A percentile compares a stretch with the other conserved stretches of the same genome.
phyloP scores from a whole-genome alignment of 2,113 vertebrate species.

The Lasiurus borealis region DNA sequence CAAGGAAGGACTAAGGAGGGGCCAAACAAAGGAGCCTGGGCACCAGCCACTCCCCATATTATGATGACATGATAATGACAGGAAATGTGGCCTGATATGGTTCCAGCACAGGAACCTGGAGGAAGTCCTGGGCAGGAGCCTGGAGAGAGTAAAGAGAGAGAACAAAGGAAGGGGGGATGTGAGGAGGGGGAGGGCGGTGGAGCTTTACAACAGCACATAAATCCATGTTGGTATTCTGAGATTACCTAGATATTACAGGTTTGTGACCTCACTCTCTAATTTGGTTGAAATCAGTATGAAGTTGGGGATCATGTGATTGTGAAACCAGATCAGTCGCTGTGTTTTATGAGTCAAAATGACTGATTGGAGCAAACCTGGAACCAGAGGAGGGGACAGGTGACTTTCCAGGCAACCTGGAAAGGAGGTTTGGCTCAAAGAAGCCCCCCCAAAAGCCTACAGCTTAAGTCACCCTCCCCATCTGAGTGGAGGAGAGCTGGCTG shows the following conservation, averaged over 20 bases:
- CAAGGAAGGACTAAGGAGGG: conserved; percentile 5
- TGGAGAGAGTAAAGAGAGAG: neutral
- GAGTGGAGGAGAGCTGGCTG: neutral
- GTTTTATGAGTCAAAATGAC: neutral
- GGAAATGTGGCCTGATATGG: conserved; percentile 28
- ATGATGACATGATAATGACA: conserved; percentile 63
- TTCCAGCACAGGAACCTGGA: conserved; percentile 21
- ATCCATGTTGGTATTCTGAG: neutral
- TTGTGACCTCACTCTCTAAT: neutral
- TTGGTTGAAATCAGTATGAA: conserved; percentile 11
- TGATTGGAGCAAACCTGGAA: neutral
- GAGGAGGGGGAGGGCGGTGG: neutral
- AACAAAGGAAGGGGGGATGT: conserved; percentile 9
- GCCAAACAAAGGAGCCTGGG: conserved; percentile 30
- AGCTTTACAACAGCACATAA: neutral
- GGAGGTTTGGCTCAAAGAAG: neutral
- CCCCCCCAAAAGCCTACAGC: neutral
- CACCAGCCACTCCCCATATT: neutral
- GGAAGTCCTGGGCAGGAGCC: neutral
- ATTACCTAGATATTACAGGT: neutral
- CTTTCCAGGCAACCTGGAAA: neutral
- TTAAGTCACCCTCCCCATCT: neutral
- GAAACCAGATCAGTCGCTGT: neutral
- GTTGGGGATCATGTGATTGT: conserved; percentile 3
- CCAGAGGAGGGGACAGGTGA: neutral